Percentiles rank a stretch among this genome's conserved stretches.
These are phyloP conservation scores for Neopelma chrysocephalum DNA, from an alignment of 2,797 vertebrate genomes.

Conservation along the genomic window DNA sequence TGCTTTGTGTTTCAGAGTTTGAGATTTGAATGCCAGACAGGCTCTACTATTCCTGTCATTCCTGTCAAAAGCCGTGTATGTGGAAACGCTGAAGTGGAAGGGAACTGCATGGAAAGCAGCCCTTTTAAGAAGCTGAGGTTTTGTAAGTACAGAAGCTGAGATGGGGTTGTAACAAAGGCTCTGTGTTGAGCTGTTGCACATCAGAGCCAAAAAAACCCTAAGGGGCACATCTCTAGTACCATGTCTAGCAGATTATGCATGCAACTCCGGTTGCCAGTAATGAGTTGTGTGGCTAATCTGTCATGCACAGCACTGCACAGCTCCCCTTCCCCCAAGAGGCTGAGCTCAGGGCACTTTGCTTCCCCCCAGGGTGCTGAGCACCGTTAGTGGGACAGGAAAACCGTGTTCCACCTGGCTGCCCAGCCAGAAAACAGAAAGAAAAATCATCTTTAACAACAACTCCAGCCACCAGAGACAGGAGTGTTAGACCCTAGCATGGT, in stretches of 20 bases:
- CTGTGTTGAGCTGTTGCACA: slow-evolving; percentile 50
- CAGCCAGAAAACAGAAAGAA: not conserved
- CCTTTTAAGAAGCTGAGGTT: slow-evolving; percentile 36
- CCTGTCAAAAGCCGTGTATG: not conserved
- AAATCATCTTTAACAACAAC: not conserved
- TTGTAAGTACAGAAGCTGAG: slow-evolving; percentile 39
- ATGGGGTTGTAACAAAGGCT: slow-evolving; percentile 60
- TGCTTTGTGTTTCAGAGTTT: slow-evolving; percentile 14
- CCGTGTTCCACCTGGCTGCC: not conserved
- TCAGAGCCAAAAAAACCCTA: slow-evolving; percentile 52
- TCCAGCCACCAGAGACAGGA: not conserved
- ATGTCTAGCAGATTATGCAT: slow-evolving; percentile 61
- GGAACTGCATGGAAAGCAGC: slow-evolving; percentile 15
- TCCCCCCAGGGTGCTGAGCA: not conserved
- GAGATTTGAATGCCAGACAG: slow-evolving; percentile 33
- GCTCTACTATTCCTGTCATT: slow-evolving; percentile 15
- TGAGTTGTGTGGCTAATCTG: slow-evolving; percentile 54
- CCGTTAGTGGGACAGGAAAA: not conserved
- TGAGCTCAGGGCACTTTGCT: not conserved
- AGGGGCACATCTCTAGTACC: slow-evolving; percentile 56
- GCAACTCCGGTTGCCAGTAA: slow-evolving; percentile 48
- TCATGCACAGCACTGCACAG: slow-evolving; percentile 6
- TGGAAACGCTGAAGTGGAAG: slow-evolving; percentile 13
- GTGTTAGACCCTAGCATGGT: not conserved
- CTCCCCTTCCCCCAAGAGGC: slow-evolving; percentile 14